Conservation (phyloP, 2,797 vertebrate genomes). For the Spondyliosoma cantharus region DNA sequence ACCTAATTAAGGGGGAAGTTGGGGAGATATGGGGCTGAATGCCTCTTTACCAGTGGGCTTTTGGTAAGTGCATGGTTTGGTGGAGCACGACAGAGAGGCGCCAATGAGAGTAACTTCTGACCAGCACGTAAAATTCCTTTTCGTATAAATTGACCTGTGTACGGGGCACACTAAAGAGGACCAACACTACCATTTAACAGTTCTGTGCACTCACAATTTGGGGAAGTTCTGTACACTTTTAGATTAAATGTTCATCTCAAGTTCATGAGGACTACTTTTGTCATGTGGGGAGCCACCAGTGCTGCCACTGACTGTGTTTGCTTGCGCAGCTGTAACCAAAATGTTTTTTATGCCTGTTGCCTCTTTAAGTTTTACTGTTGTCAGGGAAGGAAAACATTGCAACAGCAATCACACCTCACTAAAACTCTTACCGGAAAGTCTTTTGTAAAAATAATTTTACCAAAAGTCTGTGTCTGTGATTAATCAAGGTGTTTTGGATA, state of each 20-base stretch:
- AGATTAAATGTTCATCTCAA: no score
- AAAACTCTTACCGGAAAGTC: neutral
- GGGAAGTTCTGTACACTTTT: neutral
- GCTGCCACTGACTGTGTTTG: neutral
- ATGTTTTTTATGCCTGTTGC: neutral
- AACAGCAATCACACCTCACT: neutral
- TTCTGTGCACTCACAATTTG: neutral
- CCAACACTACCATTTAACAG: neutral
- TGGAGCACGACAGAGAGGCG: slow-evolving; percentile 80
- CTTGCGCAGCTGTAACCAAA: neutral
- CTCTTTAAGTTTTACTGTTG: neutral
- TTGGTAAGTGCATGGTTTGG: slow-evolving; percentile 85
- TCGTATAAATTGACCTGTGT: slow-evolving; percentile 48
- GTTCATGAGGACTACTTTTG: neutral
- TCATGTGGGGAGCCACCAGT: neutral
- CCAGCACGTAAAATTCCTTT: slow-evolving; percentile 65
- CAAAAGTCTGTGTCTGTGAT: neutral
- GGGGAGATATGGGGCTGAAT: slow-evolving; percentile 77
- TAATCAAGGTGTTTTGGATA: neutral
- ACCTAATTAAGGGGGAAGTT: slow-evolving; percentile 85
- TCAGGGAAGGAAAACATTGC: neutral
- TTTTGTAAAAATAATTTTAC: no score
- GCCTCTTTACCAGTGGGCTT: slow-evolving; percentile 84
- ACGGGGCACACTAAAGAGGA: slow-evolving; percentile 7
- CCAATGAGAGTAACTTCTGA: slow-evolving; percentile 75